Evolutionary conservation across 2,888 invertebrate genomes (phyloP), one percentile per base, ranked within the genome.

Genomic region (Drosophila testacea): DNA sequence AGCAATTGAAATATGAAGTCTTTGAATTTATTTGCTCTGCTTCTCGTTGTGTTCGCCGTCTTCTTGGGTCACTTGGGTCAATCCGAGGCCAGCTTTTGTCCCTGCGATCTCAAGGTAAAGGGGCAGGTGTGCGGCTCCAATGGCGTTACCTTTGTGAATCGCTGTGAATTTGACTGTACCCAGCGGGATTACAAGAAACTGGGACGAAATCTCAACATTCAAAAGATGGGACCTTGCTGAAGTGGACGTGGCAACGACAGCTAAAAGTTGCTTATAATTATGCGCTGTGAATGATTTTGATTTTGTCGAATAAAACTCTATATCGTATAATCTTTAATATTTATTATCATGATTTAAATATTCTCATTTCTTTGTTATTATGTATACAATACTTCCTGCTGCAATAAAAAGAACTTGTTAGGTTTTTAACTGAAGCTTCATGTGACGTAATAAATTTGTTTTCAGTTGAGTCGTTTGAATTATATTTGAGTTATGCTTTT

Each of bases 141-240:
- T 92, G 97, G 97, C 59, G 94, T 98, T 77, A 97, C 97, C 38
- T 99, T 97, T 93, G 98, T 97, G 93, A 98, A 97, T 77, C 98
- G 98, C 5, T 99, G 98, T 92, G 97, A 97, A 93, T 98, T 98
- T 60, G 98, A 98, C 72, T 99, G 98, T 92, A 95, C 96, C 47
- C 91, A 91, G 59, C 79, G 90, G 42, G 90, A 91, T 4, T 90
- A 90, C 64, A 87, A 77, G 41, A 84, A 73, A 60, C 68, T 92
- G 39, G 83, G 86, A 13, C 90, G 91, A 4, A 75, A 36, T 3
- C 71, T 92, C 6, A 85, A 83, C 44, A 66, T 91, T 27, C 64
- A 51, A 0, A 87, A 86, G 5, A 46, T 62, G 27, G 91, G 91
- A 16, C 11, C 76, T 6, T 91, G 91, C 61, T 82, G 66, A 72